Base-by-base conservation (phyloP, 2,113 vertebrate genomes). In the Todiramphus saurophagus region DNA sequence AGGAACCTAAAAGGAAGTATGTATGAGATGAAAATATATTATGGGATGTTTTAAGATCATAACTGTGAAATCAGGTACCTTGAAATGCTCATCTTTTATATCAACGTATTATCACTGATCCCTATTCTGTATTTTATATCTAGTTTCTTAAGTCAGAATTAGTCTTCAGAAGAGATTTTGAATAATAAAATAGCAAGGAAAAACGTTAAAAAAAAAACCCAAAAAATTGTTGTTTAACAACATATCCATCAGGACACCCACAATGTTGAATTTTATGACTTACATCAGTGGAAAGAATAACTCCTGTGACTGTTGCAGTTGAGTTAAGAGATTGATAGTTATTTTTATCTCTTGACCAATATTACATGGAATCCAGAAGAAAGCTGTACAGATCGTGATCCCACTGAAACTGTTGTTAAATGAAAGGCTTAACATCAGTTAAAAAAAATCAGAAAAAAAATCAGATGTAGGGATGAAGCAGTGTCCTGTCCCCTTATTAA, bases 391-490 rank as follows among this genome's bases (percentile, higher is more conserved):
- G 9, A 56, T 1, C 3, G 44, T 11, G 9, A 48, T 46, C 7
- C 75, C 8, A 31, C 7, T 55, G 13, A 73, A 59, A 4, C 4
- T 46, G 18, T 39, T 95, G 85, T 82, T 96, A 95, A 91, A 92
- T 87, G 44, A 96, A 94, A 97, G 44, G 2, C 56, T n/a, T 96
- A 91, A 31, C 37, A 84, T 83, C 63, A 62, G 50, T 91, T 96
- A 58, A 91, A 89, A 93, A 94, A 85, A 19, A 50, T 7, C 19
- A 16, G 9, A 27, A 83, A 56, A 3, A 44, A 43, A 80, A 76
- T 78, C 72, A 90, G 58, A 91, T 90, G 72, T 90, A 79, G 59
- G 76, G 94, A 95, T 89, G 73, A 97, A 95, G 78, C 20, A 56
- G 20, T 66, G 23, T 76, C 28, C 31, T 66, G 51, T 70, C 46